phyloP scores from a whole-genome alignment of 2,797 vertebrate genomes.

The Saxicola maurus region DNA sequence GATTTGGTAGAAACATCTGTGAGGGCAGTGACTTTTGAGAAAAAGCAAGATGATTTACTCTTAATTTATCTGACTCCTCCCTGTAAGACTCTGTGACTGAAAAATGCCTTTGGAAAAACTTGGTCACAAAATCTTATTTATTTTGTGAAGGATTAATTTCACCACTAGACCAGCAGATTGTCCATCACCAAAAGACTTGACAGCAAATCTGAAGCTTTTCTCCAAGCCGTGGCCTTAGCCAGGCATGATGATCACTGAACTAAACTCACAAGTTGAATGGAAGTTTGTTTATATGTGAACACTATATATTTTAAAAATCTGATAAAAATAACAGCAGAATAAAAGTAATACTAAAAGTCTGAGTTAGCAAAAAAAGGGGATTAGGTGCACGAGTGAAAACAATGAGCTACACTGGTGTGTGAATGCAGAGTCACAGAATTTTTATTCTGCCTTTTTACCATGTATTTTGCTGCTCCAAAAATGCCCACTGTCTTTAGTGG shows the following conservation, averaged over 20 bases:
- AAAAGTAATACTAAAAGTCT: not conserved
- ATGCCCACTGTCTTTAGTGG: not conserved
- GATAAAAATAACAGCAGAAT: not conserved
- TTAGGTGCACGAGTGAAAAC: not conserved
- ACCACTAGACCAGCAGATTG: not conserved
- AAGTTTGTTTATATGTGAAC: not conserved
- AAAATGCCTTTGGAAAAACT: not conserved
- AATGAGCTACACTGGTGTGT: not conserved
- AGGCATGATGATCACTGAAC: not conserved
- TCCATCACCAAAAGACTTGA: not conserved
- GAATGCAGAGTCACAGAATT: not conserved
- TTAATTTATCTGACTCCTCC: not conserved
- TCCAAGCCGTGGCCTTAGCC: not conserved
- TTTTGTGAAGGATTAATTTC: not conserved
- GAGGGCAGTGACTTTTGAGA: not conserved
- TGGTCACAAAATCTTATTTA: not conserved
- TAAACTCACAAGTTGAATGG: not conserved
- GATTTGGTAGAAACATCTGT: not conserved
- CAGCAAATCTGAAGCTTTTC: not conserved
- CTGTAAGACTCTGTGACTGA: not conserved
- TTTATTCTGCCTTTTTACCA: not conserved
- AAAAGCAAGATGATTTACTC: not conserved
- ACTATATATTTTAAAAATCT: not conserved
- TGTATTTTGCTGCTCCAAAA: not conserved
- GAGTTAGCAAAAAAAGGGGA: not conserved